Evolutionary conservation across 2,888 invertebrate species (phyloP).

Genomic region (Geophilus truncorum): DNA sequence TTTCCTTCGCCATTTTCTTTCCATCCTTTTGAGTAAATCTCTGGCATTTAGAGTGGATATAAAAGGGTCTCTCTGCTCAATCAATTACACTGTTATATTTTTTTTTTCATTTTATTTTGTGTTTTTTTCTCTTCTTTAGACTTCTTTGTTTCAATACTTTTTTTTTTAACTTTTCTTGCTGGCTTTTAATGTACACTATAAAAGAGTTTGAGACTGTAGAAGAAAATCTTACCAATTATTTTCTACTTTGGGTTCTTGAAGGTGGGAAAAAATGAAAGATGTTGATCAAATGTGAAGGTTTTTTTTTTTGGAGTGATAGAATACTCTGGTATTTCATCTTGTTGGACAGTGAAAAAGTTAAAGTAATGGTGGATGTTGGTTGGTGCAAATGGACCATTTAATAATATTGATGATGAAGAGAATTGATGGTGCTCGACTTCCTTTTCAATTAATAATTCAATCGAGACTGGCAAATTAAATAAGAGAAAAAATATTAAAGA

Average conservation of each 20-base stretch:
- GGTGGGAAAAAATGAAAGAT: not conserved
- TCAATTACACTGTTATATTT: slow-evolving; percentile 2
- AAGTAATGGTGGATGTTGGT: not conserved
- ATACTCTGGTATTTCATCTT: not conserved
- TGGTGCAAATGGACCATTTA: not conserved
- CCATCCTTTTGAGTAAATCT: not conserved
- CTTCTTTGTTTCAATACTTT: not conserved
- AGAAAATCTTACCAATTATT: slow-evolving; percentile 12
- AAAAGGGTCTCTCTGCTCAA: slow-evolving; percentile 18
- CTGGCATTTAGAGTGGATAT: slow-evolving; percentile 27
- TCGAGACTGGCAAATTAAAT: not conserved
- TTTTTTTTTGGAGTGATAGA: not conserved
- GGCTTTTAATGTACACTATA: not conserved
- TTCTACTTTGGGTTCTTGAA: not conserved
- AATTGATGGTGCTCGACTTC: slow-evolving; percentile 3
- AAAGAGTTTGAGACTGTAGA: not conserved
- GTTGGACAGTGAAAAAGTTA: not conserved
- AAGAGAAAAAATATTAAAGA: not conserved
- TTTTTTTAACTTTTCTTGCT: not conserved
- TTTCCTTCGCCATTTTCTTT: not conserved
- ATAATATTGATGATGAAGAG: slow-evolving; percentile 20
- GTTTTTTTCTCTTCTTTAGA: not conserved
- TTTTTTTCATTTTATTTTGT: not conserved
- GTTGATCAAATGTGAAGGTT: not conserved
- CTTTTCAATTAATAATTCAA: not conserved